Conservation (phyloP, 2,797 vertebrate species). For the Helicolenus hilgendorfi region DNA sequence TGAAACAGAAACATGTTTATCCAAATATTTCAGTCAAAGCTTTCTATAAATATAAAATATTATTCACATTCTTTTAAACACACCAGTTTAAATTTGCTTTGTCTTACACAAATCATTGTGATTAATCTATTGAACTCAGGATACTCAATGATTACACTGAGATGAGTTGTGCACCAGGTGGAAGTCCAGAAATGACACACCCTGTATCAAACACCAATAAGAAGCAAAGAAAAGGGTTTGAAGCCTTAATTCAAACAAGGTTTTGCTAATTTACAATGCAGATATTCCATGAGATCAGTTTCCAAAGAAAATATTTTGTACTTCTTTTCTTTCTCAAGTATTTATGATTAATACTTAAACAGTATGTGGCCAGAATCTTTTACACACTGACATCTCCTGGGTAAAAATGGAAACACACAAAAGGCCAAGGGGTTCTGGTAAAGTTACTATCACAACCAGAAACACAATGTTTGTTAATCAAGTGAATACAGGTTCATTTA, state of each 20-base stretch:
- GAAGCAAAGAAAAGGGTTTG: background rate
- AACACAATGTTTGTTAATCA: background rate
- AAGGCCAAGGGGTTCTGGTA: background rate
- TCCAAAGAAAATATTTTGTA: background rate
- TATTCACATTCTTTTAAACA: background rate
- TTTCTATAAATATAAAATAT: background rate
- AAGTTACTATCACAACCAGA: background rate
- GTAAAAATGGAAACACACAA: slow-evolving; percentile 41
- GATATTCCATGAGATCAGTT: background rate
- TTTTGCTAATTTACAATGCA: background rate
- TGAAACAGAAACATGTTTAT: background rate
- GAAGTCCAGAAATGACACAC: slow-evolving; percentile 34
- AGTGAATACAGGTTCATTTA: background rate
- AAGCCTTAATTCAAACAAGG: background rate
- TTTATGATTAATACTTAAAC: background rate
- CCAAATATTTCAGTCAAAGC: background rate
- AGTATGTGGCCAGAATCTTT: background rate
- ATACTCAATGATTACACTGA: background rate
- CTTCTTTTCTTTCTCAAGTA: background rate
- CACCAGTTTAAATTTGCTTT: background rate
- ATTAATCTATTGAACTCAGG: background rate
- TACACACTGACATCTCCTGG: slow-evolving; percentile 73
- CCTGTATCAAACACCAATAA: slow-evolving; percentile 19
- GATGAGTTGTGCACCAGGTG: slow-evolving; percentile 21
- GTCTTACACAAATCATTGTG: background rate